Base-by-base conservation (phyloP, 2,888 invertebrate species). In the Mamestra brassicae region DNA sequence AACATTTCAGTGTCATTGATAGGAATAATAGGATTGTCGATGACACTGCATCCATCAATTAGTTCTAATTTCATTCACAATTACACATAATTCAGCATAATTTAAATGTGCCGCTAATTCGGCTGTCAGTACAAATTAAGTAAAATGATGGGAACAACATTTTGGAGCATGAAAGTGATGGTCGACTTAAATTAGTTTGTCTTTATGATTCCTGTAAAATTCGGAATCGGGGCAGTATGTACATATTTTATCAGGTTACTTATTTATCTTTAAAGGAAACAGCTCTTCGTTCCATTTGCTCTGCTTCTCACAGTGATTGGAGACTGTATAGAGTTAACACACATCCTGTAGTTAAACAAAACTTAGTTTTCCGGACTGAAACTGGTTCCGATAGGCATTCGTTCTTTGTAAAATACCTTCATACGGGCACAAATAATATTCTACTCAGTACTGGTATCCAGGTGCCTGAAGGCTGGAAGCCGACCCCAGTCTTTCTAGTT, bases 1-100 rank as follows among this genome's bases (percentile, higher is more conserved):
- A 57, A 6, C 17, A 65, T 47, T 54, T 60, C 55, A 47, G 1
- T 64, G 57, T 70, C 52, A 71, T 50, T 74, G 64, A 73, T 61
- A 67, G 42, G 62, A n/a, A 34, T 84, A 84, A 80, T 74, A n/a
- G 47, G 47, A 74, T 70, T 80, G 69, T 61, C 61, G 54, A 71
- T 84, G 57, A 65, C 63, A 54, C 34, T 57, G 54, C 47, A 64
- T 65, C 42, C 45, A 69, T 79, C 57, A 52, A 62, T 76, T 57
- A 54, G 50, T 54, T 68, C 63, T 65, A 80, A 81, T 74, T 74
- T 66, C 38, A 77, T 60, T 68, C 34, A 1, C 17, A 13, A 50
- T 76, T 58, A 64, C 17, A 36, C 38, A 13, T 82, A 66, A 82
- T 66, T 67, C 11, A 7, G 42, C 52, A n/a, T 38, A 64, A 63